A percentile compares a stretch with the other conserved stretches of the same genome.
These are phyloP conservation scores for Polietes domitor DNA, from an alignment of 2,888 invertebrate species.

Conservation along the genomic window DNA sequence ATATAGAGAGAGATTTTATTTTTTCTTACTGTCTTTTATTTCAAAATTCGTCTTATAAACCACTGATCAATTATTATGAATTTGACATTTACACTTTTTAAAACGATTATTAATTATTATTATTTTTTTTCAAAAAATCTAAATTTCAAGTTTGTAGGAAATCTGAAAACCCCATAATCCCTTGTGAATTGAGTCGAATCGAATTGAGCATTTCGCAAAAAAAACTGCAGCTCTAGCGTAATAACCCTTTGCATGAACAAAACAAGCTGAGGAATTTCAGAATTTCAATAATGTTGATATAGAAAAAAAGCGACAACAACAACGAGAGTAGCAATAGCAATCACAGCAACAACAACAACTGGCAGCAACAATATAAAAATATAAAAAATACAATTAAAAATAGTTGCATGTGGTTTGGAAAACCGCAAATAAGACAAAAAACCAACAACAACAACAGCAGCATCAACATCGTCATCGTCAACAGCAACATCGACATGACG, in stretches of 20 bases:
- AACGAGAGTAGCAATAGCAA: not conserved
- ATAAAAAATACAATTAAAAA: constrained; percentile 77
- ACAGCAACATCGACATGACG: constrained; percentile 33
- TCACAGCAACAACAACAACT: constrained; percentile 49
- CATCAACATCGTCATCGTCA: constrained; percentile 38
- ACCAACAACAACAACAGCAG: constrained; percentile 46
- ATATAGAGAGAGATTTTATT: too few relatives aligned
- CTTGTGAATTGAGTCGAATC: too few relatives aligned
- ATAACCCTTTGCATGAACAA: constrained; percentile 35
- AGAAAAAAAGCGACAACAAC: constrained; percentile 54
- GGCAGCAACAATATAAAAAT: constrained; percentile 50
- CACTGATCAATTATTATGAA: too few relatives aligned
- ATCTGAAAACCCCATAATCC: too few relatives aligned
- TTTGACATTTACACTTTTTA: too few relatives aligned
- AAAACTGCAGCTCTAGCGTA: not conserved
- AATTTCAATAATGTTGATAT: constrained; percentile 67
- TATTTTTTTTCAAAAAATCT: too few relatives aligned
- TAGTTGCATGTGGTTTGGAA: constrained; percentile 73
- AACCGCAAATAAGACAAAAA: constrained; percentile 61
- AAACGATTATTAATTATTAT: too few relatives aligned
- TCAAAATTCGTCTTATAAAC: too few relatives aligned
- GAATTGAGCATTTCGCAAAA: too few relatives aligned
- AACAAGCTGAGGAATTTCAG: constrained; percentile 65
- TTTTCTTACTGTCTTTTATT: too few relatives aligned
- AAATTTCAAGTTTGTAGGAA: too few relatives aligned